Evolutionary conservation across 2,113 vertebrate genomes (phyloP).

Genomic region (Rhinolophus sinicus): DNA sequence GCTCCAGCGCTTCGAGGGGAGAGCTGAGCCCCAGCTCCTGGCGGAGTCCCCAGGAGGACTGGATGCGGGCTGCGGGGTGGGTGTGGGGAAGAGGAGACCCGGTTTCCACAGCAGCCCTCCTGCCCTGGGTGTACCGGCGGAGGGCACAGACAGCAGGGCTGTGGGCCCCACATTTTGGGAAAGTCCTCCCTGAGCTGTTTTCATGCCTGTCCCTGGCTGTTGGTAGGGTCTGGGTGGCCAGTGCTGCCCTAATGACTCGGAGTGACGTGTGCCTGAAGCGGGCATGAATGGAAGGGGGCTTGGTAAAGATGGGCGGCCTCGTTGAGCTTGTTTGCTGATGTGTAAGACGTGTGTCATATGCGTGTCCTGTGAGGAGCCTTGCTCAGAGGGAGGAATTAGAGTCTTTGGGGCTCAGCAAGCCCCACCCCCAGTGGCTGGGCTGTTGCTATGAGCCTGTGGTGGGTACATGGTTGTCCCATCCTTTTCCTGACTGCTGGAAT

Average conservation of each 20-base stretch:
- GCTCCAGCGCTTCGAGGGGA: neutral
- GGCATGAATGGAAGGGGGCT: neutral
- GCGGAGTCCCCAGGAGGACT: neutral
- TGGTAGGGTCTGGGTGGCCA: neutral
- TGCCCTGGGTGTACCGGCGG: neutral
- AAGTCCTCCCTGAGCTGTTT: neutral
- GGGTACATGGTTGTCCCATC: rapidly evolving
- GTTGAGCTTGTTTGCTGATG: neutral
- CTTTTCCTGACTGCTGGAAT: neutral
- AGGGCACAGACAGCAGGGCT: neutral
- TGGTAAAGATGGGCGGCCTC: rapidly evolving
- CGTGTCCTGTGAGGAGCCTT: neutral
- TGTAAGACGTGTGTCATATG: rapidly evolving
- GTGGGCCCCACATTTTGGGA: neutral
- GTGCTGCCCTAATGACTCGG: neutral
- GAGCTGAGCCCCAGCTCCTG: neutral
- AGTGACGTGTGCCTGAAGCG: neutral
- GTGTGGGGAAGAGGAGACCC: too few species aligned
- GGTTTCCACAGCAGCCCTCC: rapidly evolving
- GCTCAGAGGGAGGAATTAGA: neutral
- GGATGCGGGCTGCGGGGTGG: neutral
- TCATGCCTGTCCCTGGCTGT: rapidly evolving
- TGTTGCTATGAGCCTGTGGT: neutral
- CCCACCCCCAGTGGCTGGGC: neutral
- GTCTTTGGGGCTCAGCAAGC: neutral